Conservation (phyloP, 2,797 vertebrate species). For the Podarcis lilfordi region DNA sequence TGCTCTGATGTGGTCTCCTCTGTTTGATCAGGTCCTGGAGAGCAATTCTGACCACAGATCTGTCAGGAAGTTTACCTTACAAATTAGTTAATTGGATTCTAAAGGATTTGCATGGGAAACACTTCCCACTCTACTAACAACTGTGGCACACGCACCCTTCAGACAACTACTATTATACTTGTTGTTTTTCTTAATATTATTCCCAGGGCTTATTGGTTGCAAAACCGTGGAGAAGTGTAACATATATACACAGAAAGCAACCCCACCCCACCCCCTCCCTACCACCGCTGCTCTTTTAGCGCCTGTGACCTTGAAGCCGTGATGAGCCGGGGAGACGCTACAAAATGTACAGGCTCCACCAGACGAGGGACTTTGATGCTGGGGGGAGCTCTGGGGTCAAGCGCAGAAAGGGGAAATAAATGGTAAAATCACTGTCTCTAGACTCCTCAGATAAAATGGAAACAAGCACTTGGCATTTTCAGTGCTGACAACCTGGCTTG, state of each 20-base stretch:
- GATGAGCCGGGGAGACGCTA: conserved; percentile 79
- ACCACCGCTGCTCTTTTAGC: conserved; percentile 81
- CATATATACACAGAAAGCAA: conserved; percentile 50
- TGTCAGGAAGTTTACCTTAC: conserved; percentile 72
- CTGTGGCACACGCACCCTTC: conserved; percentile 68
- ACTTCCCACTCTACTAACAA: conserved; percentile 74
- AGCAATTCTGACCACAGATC: conserved; percentile 67
- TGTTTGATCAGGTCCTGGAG: conserved; percentile 56
- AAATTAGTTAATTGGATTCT: conserved; percentile 77
- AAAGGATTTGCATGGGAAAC: conserved; percentile 77
- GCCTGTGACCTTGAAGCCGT: conserved; percentile 83
- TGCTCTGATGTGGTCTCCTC: conserved; percentile 56
- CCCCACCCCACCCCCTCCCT: conserved; percentile 50
- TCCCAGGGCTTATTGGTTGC: conserved; percentile 75
- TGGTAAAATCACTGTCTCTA: conserved; percentile 90
- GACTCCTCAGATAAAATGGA: conserved; percentile 96
- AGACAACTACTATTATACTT: conserved; percentile 51
- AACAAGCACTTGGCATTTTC: conserved; percentile 99
- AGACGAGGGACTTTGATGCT: conserved; percentile 87
- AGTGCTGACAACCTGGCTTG: conserved; percentile 94
- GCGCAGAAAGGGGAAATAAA: conserved; percentile 88
- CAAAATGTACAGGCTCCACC: conserved; percentile 80
- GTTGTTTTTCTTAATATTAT: conserved; percentile 43
- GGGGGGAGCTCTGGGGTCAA: conserved; percentile 86
- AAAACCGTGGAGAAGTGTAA: conserved; percentile 76